These are phyloP conservation scores for Nyleta sp. DNA, from an alignment of 2,888 invertebrate species.

Conservation along the genomic window DNA sequence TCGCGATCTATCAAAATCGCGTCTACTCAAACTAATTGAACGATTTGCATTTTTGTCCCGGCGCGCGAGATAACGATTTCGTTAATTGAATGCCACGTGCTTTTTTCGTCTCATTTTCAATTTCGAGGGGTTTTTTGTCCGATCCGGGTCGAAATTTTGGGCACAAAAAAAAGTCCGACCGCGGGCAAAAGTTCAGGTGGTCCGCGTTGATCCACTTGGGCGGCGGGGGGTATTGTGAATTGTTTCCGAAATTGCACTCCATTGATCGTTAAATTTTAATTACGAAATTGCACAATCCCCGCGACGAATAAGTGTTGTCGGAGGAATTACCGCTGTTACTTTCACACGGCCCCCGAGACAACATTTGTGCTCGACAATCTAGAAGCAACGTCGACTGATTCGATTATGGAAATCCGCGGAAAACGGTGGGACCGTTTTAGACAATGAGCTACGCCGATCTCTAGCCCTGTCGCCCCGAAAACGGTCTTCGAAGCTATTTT, in stretches of 20 bases:
- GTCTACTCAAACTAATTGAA: conserved; percentile 15
- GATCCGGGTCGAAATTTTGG: too few species aligned
- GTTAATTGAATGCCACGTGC: not conserved
- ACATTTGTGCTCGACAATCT: conserved; percentile 69
- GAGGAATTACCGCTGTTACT: conserved; percentile 72
- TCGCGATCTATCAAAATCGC: conserved; percentile 15
- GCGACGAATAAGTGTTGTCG: conserved; percentile 46
- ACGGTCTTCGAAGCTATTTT: not conserved
- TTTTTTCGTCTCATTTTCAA: not conserved
- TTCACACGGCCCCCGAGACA: conserved; percentile 74
- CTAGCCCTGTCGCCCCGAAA: not conserved
- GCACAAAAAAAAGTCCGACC: too few species aligned
- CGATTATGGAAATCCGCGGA: conserved; percentile 56
- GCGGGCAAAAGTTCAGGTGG: too few species aligned
- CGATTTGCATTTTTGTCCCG: conserved; percentile 9
- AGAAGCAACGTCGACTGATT: conserved; percentile 65
- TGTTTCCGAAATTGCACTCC: not conserved
- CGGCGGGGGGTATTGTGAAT: not conserved
- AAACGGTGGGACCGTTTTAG: conserved; percentile 31
- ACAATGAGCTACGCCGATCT: conserved; percentile 16
- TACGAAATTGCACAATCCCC: conserved; percentile 57
- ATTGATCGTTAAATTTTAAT: conserved; percentile 42
- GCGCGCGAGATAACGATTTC: not conserved
- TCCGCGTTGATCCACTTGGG: too few species aligned
- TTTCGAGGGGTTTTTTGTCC: too few species aligned